A percentile compares a stretch with the other conserved stretches of the same genome.
phyloP scores from a whole-genome alignment of 1,140 invertebrate species.

The Drosophila mayri region DNA sequence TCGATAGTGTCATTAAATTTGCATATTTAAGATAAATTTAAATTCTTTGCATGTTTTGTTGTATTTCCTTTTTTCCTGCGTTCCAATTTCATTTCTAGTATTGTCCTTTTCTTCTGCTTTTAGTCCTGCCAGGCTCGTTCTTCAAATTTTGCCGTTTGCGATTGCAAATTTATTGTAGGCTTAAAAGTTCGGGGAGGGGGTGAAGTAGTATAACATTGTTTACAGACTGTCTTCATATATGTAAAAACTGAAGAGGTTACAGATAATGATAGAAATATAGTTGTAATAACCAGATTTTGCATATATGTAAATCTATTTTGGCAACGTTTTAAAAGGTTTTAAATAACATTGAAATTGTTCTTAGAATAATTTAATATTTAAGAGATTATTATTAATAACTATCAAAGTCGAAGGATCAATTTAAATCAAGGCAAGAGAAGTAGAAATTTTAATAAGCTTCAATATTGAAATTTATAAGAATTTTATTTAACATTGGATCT shows the following conservation, averaged over 20 bases:
- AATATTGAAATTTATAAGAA: background rate
- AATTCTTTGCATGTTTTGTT: slow-evolving; percentile 69
- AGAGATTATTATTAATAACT: background rate
- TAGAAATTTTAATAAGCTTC: too few species aligned
- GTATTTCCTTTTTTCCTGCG: slow-evolving; percentile 30
- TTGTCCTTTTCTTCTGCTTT: slow-evolving; percentile 32
- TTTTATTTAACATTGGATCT: background rate
- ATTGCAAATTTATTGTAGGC: slow-evolving; percentile 61
- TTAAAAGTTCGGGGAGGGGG: slow-evolving; percentile 9
- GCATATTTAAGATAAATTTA: slow-evolving; percentile 78
- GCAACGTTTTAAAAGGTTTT: too few species aligned
- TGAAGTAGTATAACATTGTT: slow-evolving; percentile 41
- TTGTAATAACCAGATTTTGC: too few species aligned
- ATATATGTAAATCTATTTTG: background rate
- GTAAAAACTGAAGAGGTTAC: slow-evolving; percentile 1
- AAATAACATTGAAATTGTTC: too few species aligned
- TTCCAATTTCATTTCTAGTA: slow-evolving; percentile 45
- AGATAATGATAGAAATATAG: background rate
- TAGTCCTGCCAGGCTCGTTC: slow-evolving; percentile 50
- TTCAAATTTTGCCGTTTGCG: slow-evolving; percentile 58
- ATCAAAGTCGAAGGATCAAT: background rate
- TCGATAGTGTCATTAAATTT: slow-evolving; percentile 78
- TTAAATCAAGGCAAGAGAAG: too few species aligned
- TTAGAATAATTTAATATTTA: background rate
- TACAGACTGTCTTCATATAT: slow-evolving; percentile 44